Base-by-base conservation (phyloP, 92 coral and sea anemone genomes). In the Anthopleura xanthogrammica region DNA sequence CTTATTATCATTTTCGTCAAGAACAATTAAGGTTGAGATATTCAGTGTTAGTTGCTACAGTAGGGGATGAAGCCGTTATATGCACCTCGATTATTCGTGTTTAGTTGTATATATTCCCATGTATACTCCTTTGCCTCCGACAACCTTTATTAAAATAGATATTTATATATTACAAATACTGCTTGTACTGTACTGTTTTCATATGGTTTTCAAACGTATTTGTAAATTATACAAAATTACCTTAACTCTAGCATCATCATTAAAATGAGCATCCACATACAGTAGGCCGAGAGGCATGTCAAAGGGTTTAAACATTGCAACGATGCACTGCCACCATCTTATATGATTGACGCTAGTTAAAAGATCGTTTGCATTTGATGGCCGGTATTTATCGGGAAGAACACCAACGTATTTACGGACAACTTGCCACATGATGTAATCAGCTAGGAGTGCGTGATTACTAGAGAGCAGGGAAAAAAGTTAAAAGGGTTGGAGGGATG, bases 221-320 rank as follows among this genome's bases (percentile, higher is more conserved):
- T 50, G 54, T 5, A 50, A 5, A 6, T 5, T 50, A 50, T 58
- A 19, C 13, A 19, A 62, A 62, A 19, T 62, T 62, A n/a, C 70
- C 70, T 81, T 77, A 60, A 52, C 71, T 78, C 89, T 91, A 41
- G 88, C 75, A 39, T 64, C 56, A 60, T 91, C 94, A 52, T 93
- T 86, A 86, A 93, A 93, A 52, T 85, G 56, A 42, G 89, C 90
- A 29, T 93, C 92, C 12, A 93, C 89, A 79, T 83, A 93, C 68
- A 93, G 80, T 48, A 90, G 76, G 20, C 92, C 93, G 0, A 90
- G 41, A 3, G 87, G 71, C 83, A 90, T 72, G 56, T 42, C 80
- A 79, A 87, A 40, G 2, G 85, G 79, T 2, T n/a, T 40, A 52
- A 83, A 41, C 88, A 87, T 83, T 43, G 1, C 17, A 43, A 29